Evolutionary conservation across 2,888 invertebrate species (phyloP), one percentile per base, ranked within the genome.

Genomic region (Salticus scenicus): DNA sequence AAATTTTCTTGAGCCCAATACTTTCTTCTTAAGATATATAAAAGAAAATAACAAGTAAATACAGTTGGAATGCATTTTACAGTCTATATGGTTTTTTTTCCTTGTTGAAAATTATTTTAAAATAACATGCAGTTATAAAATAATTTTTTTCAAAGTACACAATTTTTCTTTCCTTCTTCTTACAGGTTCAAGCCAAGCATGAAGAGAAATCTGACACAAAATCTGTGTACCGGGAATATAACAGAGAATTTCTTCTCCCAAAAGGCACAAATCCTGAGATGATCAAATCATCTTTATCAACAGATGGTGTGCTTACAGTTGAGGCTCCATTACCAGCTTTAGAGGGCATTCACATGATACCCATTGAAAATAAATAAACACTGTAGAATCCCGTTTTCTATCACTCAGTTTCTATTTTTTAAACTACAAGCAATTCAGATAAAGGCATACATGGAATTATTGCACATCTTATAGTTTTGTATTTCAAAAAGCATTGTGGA

Each of bases 141-240:
- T n/a, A n/a, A n/a, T n/a, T n/a, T n/a, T n/a, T n/a, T n/a, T n/a
- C n/a, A n/a, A n/a, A n/a, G n/a, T n/a, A n/a, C n/a, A n/a, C n/a
- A n/a, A n/a, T n/a, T n/a, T n/a, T n/a, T n/a, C n/a, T n/a, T n/a
- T n/a, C n/a, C n/a, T n/a, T n/a, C n/a, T 10, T 51, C 0, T 28
- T 93, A 73, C 92, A 97, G 97, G 97, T 98, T 71, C 97, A 98
- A 91, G 98, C 98, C 87, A 98, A 98, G 92, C 99, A 99, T 92
- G 98, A 99, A 92, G 98, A 99, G 92, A 98, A 98, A 92, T 95
- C 96, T 74, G 97, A 98, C 92, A 97, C 96, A 91, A 97, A 98
- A 93, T 97, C 97, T 63, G 97, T 98, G 87, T 98, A 97, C 94
- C 94, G 98, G 92, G 98, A 99, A 92, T 99, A 98, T 94, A 98